phyloP scores from a whole-genome alignment of 2,888 invertebrate genomes.

The Lobophora halterata region DNA sequence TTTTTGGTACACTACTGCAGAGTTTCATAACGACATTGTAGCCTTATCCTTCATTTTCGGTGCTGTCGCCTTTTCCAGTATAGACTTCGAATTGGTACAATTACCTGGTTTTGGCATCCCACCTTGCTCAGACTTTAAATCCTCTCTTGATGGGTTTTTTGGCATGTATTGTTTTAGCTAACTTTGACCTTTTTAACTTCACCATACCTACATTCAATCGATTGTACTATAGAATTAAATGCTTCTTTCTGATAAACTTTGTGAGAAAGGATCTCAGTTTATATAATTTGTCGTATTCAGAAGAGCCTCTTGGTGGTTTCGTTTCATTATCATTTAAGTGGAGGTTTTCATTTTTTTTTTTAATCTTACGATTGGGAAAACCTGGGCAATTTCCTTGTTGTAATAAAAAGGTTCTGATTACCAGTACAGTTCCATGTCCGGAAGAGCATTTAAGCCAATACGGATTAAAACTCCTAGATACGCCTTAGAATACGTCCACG shows the following conservation, averaged over 20 bases:
- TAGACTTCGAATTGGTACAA: conserved; percentile 34
- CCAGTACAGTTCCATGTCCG: conserved; percentile 38
- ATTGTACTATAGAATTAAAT: conserved; percentile 26
- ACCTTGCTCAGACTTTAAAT: conserved; percentile 33
- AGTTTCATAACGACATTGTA: conserved; percentile 32
- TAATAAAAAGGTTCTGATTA: conserved; percentile 37
- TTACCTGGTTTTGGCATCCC: conserved; percentile 31
- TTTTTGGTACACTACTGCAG: conserved; percentile 28
- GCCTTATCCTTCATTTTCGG: conserved; percentile 26
- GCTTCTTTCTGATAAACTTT: conserved; percentile 26
- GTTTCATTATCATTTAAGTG: conserved; percentile 36
- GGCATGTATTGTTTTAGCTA: conserved; percentile 36
- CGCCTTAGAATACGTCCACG: too few species aligned
- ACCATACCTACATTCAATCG: conserved; percentile 38
- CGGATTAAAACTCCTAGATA: conserved; percentile 39
- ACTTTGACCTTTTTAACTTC: conserved; percentile 36
- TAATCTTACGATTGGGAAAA: conserved; percentile 35
- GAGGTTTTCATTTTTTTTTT: conserved; percentile 37
- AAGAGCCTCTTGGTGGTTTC: conserved; percentile 27
- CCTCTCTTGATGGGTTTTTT: conserved; percentile 32
- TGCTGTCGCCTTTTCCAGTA: conserved; percentile 32
- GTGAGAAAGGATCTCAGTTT: conserved; percentile 33
- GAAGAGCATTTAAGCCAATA: conserved; percentile 41
- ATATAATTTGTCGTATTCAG: conserved; percentile 33
- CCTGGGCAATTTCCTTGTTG: conserved; percentile 33